Evolutionary conservation across 2,113 vertebrate genomes (phyloP).

Genomic region (Alosa alosa): DNA sequence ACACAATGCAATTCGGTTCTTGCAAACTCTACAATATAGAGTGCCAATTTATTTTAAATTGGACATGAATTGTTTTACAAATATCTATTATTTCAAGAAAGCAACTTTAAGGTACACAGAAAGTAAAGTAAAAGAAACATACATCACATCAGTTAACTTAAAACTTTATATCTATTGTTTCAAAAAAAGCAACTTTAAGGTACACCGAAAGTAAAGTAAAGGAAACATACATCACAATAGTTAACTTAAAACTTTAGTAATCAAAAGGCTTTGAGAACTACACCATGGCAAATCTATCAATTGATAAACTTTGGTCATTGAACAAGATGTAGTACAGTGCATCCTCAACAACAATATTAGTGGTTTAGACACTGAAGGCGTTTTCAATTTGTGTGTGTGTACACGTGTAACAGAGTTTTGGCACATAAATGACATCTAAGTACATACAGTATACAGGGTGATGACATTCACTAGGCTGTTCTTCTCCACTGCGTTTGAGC

Average conservation of each 20-base stretch:
- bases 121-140: not conserved
- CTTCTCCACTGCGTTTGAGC: not conserved
- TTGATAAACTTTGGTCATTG: not conserved
- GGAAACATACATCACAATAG: not conserved
- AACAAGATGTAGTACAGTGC: not conserved
- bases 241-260: not conserved
- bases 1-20: not conserved
- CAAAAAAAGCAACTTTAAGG: not conserved
- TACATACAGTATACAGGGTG: not conserved
- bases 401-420: not conserved
- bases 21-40: not conserved
- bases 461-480: not conserved
- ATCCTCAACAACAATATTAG: not conserved
- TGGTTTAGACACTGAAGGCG: not conserved
- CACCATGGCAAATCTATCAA: constrained; percentile 5
- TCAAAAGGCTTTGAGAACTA: not conserved
- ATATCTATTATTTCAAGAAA: not conserved
- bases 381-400: not conserved
- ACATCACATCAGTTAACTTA: not conserved
- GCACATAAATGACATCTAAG: not conserved
- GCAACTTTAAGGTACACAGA: not conserved
- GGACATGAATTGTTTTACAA: not conserved
- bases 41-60: not conserved
- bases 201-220: not conserved
- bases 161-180: not conserved